Evolutionary conservation across 2,113 vertebrate genomes (phyloP), one percentile per base, ranked within the genome.

Genomic region (Nothobranchius kuhntae): DNA sequence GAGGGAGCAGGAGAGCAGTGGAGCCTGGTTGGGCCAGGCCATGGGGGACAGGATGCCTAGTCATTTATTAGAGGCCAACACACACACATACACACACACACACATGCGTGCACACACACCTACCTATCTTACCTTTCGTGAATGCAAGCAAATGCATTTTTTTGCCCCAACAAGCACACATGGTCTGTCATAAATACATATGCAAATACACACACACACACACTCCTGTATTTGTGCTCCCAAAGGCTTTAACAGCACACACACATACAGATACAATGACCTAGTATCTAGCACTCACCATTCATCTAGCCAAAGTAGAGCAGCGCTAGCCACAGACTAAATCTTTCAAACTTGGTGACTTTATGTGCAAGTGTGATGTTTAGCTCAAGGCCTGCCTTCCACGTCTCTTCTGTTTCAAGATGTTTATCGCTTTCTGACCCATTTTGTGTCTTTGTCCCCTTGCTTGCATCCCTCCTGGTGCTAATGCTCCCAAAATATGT

Each of bases 231-330:
- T 65, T 65, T 17, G 36, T 64, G 74, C 48, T 86, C 84, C 81
- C 78, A 75, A 13, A 71, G 73, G 81, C 76, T 80, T 77, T 35
- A 77, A 58, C 75, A 72, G 44, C 83, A 67, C 74, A 58, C 65
- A 71, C 68, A 69, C 45, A 61, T 55, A 76, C 71, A 65, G 59
- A 58, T 55, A 78, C 71, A 65, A 59, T 91, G 84, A 89, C 88
- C 87, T 70, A 89, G 77, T 89, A 90, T 82, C 74, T 26, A 56
- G 53, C 40, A 56, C 51, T 75, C 68, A 66, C 79, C 81, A 90
- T 91, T 89, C 86, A 91, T 91, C 90, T 86, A 73, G 58, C 60
- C 50, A 83, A 91, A 91, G 87, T 91, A 88, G 89, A 91, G 83
- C 89, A 91, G 71, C 78, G 71, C 75, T 77, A 74, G 82, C 81